phyloP scores from a whole-genome alignment of 1,140 invertebrate genomes.

The Amphibalanus amphitrite region DNA sequence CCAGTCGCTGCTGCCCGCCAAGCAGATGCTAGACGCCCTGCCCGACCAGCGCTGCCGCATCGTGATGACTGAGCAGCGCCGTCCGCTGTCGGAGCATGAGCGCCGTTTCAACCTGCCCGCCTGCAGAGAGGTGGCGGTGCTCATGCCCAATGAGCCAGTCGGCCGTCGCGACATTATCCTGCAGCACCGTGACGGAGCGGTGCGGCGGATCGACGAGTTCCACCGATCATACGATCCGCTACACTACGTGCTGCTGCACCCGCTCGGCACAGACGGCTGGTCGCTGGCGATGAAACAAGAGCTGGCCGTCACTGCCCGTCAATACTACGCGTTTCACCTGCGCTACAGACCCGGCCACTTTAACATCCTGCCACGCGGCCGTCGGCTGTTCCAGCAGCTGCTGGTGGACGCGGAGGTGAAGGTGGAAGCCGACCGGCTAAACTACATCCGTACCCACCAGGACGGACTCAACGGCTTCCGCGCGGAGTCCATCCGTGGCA shows the following conservation, averaged over 20 bases:
- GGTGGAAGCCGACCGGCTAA: background rate
- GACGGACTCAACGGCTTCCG: slow-evolving; percentile 2
- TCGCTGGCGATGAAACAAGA: background rate
- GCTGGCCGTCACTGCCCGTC: background rate
- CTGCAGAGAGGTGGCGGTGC: slow-evolving; percentile 29
- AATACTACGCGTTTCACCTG: slow-evolving; percentile 10
- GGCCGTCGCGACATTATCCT: slow-evolving; percentile 26
- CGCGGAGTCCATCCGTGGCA: slow-evolving; percentile 1
- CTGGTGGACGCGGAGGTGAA: slow-evolving; percentile 2
- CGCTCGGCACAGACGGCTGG: slow-evolving; percentile 27
- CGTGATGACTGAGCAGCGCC: slow-evolving; percentile 23
- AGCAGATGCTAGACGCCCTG: slow-evolving; percentile 21
- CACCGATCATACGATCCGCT: slow-evolving; percentile 31
- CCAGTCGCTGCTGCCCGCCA: slow-evolving; percentile 24
- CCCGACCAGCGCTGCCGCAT: slow-evolving; percentile 23
- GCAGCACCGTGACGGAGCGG: slow-evolving; percentile 7
- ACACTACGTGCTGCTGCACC: slow-evolving; percentile 33
- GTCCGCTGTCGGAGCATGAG: slow-evolving; percentile 25
- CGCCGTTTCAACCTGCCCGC: slow-evolving; percentile 27
- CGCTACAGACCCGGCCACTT: slow-evolving; percentile 9
- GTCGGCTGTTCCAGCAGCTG: slow-evolving; percentile 6
- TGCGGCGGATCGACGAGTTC: slow-evolving; percentile 26
- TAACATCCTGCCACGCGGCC: slow-evolving; percentile 5
- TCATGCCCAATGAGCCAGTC: slow-evolving; percentile 26
- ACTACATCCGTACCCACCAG: slow-evolving; percentile 6